Evolutionary conservation across 2,888 invertebrate genomes (phyloP).

Genomic region (Meganola albula): DNA sequence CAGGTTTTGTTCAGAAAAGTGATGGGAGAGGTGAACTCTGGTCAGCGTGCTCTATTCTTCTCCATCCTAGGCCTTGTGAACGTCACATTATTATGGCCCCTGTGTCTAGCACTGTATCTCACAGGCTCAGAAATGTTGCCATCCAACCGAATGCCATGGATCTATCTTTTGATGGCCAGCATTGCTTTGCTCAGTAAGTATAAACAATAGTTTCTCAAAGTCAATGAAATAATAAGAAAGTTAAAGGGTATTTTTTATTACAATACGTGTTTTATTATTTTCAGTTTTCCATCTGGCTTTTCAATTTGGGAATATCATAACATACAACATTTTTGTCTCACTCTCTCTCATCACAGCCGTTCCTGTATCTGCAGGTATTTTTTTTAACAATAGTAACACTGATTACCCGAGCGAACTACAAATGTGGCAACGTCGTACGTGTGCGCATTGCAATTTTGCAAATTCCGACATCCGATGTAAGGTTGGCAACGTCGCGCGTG

Average conservation of each 20-base stretch:
- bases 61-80: conserved; percentile 93
- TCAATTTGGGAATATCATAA: conserved; percentile 95
- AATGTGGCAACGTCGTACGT: too few relatives aligned
- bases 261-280: too few relatives aligned
- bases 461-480: too few relatives aligned
- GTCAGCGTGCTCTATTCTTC: conserved; percentile 95
- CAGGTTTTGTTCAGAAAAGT: conserved; percentile 96
- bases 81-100: conserved; percentile 93
- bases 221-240: too few relatives aligned
- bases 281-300: conserved; percentile 94
- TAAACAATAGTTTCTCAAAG: not conserved
- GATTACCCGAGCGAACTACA: too few relatives aligned
- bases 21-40: conserved; percentile 94
- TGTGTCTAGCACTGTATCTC: conserved; percentile 90
- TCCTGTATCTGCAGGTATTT: conserved; percentile 97
- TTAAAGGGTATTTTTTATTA: too few relatives aligned
- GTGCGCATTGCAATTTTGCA: too few relatives aligned
- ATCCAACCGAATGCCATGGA: conserved; percentile 92
- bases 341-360: conserved; percentile 95
- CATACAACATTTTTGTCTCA: conserved; percentile 96
- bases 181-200: conserved; percentile 85
- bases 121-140: conserved; percentile 90
- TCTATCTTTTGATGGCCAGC: conserved; percentile 87
- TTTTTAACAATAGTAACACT: too few relatives aligned
- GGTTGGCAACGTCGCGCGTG: too few relatives aligned